Evolutionary conservation across 2,888 invertebrate genomes (phyloP).

Genomic region (Epistrophella euchroma): DNA sequence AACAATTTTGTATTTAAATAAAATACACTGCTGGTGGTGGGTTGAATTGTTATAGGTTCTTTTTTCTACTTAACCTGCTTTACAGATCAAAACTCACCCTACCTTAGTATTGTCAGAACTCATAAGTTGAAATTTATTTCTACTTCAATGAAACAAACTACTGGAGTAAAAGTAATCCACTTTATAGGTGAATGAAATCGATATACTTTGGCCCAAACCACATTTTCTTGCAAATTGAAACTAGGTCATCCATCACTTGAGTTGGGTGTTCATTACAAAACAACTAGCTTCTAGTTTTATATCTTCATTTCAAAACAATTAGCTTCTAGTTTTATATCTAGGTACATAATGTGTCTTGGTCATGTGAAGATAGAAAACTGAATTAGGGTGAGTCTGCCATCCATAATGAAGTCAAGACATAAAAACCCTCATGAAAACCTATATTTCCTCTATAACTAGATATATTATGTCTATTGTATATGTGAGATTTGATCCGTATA

Average conservation of each 20-base stretch:
- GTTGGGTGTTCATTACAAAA: background rate
- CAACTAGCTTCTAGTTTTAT: background rate
- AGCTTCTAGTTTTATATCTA: background rate
- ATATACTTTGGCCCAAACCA: background rate
- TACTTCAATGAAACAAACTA: background rate
- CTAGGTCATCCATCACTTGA: constrained; percentile 6
- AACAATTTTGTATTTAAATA: no score
- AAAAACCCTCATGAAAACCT: background rate
- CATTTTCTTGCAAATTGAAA: background rate
- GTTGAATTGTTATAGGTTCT: no score
- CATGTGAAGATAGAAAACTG: background rate
- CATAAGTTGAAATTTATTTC: background rate
- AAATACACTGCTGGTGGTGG: no score
- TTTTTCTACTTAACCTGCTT: background rate
- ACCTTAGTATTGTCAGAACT: background rate
- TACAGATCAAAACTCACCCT: background rate
- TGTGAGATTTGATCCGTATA: background rate
- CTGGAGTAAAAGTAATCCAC: background rate
- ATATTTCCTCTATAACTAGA: background rate
- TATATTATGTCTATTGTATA: background rate
- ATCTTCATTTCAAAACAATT: background rate
- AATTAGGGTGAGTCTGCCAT: background rate
- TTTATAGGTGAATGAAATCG: constrained; percentile 12
- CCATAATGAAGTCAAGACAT: constrained; percentile 1
- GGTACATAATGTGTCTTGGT: background rate